Conservation (phyloP, 2,888 invertebrate genomes). For the Branchinecta sandiegonensis region DNA sequence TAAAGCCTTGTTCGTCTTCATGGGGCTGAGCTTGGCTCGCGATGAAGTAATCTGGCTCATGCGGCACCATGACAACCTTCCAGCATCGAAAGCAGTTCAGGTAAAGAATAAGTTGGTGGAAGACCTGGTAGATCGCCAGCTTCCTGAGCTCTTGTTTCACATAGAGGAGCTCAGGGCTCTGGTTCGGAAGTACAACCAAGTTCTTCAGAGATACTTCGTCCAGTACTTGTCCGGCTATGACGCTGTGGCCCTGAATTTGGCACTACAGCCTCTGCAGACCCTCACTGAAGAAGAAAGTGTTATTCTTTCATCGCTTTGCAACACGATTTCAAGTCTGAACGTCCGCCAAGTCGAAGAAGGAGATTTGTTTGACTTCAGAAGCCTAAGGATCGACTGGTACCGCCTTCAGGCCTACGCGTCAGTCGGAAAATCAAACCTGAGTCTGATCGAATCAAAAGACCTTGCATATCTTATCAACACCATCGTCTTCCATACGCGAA, state of each 20-base stretch:
- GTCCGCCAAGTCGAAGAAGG: conserved; percentile 94
- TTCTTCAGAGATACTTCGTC: conserved; percentile 92
- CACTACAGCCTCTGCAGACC: conserved; percentile 63
- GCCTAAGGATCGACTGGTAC: conserved; percentile 92
- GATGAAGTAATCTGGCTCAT: conserved; percentile 96
- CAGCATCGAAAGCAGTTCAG: conserved; percentile 42
- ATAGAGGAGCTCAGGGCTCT: conserved; percentile 90
- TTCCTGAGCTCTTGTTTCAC: conserved; percentile 92
- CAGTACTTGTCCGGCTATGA: conserved; percentile 94
- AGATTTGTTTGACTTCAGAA: conserved; percentile 87
- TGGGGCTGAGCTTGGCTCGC: conserved; percentile 84
- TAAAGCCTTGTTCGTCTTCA: conserved; percentile 88
- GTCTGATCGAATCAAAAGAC: conserved; percentile 64
- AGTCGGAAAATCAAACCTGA: conserved; percentile 58
- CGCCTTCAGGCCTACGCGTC: conserved; percentile 87
- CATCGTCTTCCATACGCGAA: conserved; percentile 89
- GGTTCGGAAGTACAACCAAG: conserved; percentile 88
- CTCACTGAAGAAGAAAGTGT: conserved; percentile 90
- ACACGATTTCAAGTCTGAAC: conserved; percentile 64
- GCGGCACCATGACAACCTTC: conserved; percentile 90
- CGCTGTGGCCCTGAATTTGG: conserved; percentile 70
- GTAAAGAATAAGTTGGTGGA: conserved; percentile 75
- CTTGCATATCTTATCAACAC: conserved; percentile 85
- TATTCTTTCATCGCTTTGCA: conserved; percentile 80
- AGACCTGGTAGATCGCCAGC: conserved; percentile 82